Percentiles rank a stretch among this genome's conserved stretches.
phyloP scores from a whole-genome alignment of 1,140 invertebrate species.

The Leucophenga varia region DNA sequence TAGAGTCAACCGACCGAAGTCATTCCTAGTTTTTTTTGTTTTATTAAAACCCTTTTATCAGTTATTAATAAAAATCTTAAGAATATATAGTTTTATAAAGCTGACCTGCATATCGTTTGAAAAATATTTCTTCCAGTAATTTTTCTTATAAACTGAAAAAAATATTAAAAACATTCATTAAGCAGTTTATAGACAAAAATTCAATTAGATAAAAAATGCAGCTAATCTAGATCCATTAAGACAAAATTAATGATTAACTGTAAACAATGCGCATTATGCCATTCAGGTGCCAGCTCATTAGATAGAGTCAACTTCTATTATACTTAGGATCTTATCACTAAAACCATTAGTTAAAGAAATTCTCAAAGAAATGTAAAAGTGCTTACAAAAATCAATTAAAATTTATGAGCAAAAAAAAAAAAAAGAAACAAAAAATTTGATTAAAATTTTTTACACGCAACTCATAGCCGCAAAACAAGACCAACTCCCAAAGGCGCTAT shows the following conservation, averaged over 20 bases:
- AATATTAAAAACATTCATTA: background rate
- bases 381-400: conserved; percentile 45
- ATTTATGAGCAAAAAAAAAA: conserved; percentile 32
- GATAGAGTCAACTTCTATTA: too few relatives aligned
- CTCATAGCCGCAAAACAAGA: too few relatives aligned
- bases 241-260: conserved; percentile 45
- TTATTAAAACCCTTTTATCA: too few relatives aligned
- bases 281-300: conserved; percentile 1
- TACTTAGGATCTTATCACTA: conserved; percentile 7
- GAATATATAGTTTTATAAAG: too few relatives aligned
- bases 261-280: background rate
- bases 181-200: conserved; percentile 22
- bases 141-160: too few relatives aligned
- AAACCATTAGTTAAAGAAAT: conserved; percentile 4
- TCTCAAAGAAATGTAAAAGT: conserved; percentile 10
- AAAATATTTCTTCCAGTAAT: too few relatives aligned
- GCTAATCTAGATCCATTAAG: conserved; percentile 41
- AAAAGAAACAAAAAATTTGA: background rate
- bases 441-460: too few relatives aligned
- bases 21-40: too few relatives aligned
- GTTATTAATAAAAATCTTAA: too few relatives aligned
- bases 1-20: too few relatives aligned
- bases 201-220: conserved; percentile 42
- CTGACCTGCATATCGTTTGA: too few relatives aligned
- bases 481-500: conserved; percentile 42